Evolutionary conservation across 2,888 invertebrate genomes (phyloP), one percentile per base, ranked within the genome.

Genomic region (Perizoma affinitatum): DNA sequence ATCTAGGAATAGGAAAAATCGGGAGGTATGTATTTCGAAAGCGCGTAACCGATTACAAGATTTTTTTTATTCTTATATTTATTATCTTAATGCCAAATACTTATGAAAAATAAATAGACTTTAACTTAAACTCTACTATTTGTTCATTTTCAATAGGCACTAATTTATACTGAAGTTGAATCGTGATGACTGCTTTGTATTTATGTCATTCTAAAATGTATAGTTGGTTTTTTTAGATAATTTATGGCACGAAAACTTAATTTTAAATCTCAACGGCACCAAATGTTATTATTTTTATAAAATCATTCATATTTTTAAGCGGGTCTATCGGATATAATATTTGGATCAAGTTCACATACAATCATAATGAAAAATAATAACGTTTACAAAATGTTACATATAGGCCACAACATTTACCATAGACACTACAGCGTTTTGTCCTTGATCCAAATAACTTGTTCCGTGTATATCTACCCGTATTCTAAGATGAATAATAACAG

Each of bases 171-270:
- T 65, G 63, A 55, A 63, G 55, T 64, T 54, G 47, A 54, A 62
- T 46, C 50, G 42, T 52, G 54, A 61, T 59, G 56, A 46, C 41
- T 22, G 38, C 10, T 55, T 58, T 38, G 33, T 57, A 53, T 54
- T 61, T 65, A 53, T 60, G 61, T 62, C 46, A 54, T 48, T 58
- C 41, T 57, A 55, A 42, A 54, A 61, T 49, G 54, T 36, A 57
- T 54, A 52, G 54, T 47, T 50, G 22, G 44, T 64, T 72, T 68
- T 65, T 70, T 63, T 68, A n/a, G n/a, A 68, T 63, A 64, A 68
- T 73, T 38, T 86, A 86, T 86, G 86, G 86, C 86, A 86, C 86
- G 77, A 76, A 76, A 78, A 80, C 78, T 79, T 81, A 78, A 76
- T 73, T 72, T 72, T 73, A 71, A 74, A 65, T 62, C 63, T 71